phyloP scores from a whole-genome alignment of 1,140 invertebrate species.

The Teleopsis dalmanni region DNA sequence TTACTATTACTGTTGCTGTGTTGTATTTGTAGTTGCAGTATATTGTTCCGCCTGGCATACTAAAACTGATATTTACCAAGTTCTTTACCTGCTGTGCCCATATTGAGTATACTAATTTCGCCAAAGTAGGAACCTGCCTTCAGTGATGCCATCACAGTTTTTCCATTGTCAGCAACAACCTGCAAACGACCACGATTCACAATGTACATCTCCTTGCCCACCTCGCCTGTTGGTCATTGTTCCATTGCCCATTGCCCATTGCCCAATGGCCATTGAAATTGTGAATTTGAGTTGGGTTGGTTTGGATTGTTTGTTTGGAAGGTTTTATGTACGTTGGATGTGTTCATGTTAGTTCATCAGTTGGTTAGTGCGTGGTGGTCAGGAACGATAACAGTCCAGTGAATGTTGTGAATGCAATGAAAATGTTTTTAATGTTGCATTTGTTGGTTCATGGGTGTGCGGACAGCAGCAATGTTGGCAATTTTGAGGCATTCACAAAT shows the following conservation, averaged over 20 bases:
- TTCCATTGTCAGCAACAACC: conserved; percentile 94
- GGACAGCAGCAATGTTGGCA: too few species aligned
- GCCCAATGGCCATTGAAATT: neutral
- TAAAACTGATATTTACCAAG: conserved; percentile 78
- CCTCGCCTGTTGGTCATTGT: conserved; percentile 85
- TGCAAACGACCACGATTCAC: conserved; percentile 92
- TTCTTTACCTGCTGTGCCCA: conserved; percentile 97
- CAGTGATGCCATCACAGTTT: conserved; percentile 91
- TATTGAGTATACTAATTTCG: conserved; percentile 99
- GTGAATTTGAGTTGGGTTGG: neutral
- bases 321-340: neutral
- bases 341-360: neutral
- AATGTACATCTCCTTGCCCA: conserved; percentile 99
- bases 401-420: too few species aligned
- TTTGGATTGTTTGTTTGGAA: neutral
- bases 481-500: too few species aligned
- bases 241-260: too few species aligned
- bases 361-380: too few species aligned
- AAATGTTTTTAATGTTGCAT: too few species aligned
- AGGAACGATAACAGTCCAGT: too few species aligned
- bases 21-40: conserved; percentile 4
- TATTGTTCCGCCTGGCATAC: conserved; percentile 49
- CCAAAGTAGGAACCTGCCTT: conserved; percentile 98
- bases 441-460: too few species aligned
- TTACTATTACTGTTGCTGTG: neutral